Evolutionary conservation across 2,113 vertebrate species (phyloP).

Genomic region (Spilogale gracilis): DNA sequence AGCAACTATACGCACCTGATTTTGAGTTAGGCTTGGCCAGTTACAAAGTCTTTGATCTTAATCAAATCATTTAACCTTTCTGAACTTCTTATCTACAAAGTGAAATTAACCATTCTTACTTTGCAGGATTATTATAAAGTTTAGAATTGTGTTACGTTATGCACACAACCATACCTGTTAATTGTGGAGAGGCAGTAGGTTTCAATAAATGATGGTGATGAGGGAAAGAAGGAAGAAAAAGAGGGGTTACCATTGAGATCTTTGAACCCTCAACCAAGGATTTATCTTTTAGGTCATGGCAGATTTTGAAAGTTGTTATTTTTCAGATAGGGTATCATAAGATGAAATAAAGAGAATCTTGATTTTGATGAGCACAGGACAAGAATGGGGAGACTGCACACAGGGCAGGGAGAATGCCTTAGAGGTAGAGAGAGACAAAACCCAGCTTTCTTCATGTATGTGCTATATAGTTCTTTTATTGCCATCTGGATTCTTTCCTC

Average conservation of each 20-base stretch:
- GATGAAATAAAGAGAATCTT: not conserved
- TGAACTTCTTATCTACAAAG: not conserved
- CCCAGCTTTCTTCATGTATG: not conserved
- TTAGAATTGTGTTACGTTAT: not conserved
- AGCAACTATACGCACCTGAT: not conserved
- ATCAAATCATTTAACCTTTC: not conserved
- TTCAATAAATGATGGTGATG: not conserved
- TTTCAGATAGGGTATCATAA: not conserved
- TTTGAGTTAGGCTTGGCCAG: not conserved
- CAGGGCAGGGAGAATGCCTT: not conserved
- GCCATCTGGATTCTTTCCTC: not conserved
- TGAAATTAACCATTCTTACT: not conserved
- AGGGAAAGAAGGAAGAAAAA: not conserved
- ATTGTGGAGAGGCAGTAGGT: not conserved
- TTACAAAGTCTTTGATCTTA: not conserved
- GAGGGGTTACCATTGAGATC: not conserved
- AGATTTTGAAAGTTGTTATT: not conserved
- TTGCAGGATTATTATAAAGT: not conserved
- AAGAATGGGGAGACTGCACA: not conserved
- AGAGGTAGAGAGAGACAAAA: not conserved
- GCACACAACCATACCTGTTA: not conserved
- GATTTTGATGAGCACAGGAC: not conserved
- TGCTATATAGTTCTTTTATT: not conserved
- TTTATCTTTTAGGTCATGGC: not conserved
- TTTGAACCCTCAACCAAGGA: not conserved